Percentiles rank a stretch among this genome's conserved stretches.
These are phyloP conservation scores for Malthinus seriepunctatus DNA, from an alignment of 2,888 invertebrate genomes.

Conservation along the genomic window DNA sequence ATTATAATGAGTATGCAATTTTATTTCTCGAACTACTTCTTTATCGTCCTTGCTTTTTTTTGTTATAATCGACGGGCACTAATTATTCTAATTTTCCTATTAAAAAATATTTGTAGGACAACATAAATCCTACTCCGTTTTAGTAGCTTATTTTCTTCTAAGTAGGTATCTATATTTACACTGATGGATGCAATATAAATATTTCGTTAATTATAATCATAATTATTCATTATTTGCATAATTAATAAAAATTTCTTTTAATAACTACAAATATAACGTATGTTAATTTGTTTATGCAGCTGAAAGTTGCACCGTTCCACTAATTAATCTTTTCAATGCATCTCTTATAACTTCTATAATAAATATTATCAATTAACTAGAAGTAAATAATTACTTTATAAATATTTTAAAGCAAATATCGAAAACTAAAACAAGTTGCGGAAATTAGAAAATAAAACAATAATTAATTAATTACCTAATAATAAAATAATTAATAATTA, in stretches of 20 bases:
- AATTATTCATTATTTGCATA: neutral
- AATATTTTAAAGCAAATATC: no score
- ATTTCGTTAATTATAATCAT: neutral
- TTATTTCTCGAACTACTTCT: neutral
- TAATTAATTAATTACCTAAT: no score
- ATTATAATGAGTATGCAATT: neutral
- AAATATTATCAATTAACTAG: neutral
- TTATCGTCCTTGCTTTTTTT: neutral
- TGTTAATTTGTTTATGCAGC: conserved; percentile 5
- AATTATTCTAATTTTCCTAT: conserved; percentile 2
- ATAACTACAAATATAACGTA: neutral
- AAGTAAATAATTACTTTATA: no score
- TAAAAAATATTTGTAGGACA: no score
- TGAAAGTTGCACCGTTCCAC: conserved; percentile 3
- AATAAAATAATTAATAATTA: no score
- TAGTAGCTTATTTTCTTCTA: neutral
- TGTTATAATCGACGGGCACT: neutral
- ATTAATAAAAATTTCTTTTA: neutral
- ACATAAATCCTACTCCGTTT: no score
- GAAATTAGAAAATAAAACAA: no score
- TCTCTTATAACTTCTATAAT: neutral
- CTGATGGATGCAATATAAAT: conserved; percentile 1
- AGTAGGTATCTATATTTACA: neutral
- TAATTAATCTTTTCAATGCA: conserved; percentile 1
- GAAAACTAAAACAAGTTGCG: no score